Base-by-base conservation (phyloP, 2,888 invertebrate genomes). In the Physocephala rufipes region DNA sequence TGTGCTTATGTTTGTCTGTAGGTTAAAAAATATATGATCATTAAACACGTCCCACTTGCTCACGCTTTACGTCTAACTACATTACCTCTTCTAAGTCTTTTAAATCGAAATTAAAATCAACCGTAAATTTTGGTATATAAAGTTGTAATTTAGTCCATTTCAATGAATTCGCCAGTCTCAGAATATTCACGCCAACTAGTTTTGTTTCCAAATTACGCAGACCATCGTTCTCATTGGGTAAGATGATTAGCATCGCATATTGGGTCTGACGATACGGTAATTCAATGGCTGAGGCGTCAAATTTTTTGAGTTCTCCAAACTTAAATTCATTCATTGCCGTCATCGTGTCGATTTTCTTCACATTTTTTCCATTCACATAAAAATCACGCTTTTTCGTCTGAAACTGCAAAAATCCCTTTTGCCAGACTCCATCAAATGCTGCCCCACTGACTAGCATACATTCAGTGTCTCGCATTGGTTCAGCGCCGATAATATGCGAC, bases 111-210 rank as follows among this genome's bases (percentile, higher is more conserved):
- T 89, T 89, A 1, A 90, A 89, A 85, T 94, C 93, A 66, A 93
- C 89, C 83, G 91, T 93, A 83, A 95, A 95, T 84, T 92, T 94
- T 7, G 95, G 95, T 64, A 95, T 79, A 2, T 88, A 87, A 16
- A 94, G 87, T 47, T 89, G 85, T 3, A 94, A 90, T 82, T 91
- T 90, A 0, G 85, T 86, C 0, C 80, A 78, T 65, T 75, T 78
- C 87, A 89, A 85, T 0, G 85, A 79, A 0, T 86, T 82, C 19
- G 91, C 78, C 19, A 89, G 88, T 0, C 82, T 80, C 45, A 92
- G 78, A 53, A 93, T 79, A 66, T 90, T 88, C 65, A 88, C 86
- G 21, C 82, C 84, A 0, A 89, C 87, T 70, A 94, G 79, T 79
- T 91, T 91, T 47, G 87, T 78, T 78, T 93, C 89, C 59, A 94